phyloP scores from a whole-genome alignment of 2,797 vertebrate genomes.

The Parauchenoglanis ngamensis region DNA sequence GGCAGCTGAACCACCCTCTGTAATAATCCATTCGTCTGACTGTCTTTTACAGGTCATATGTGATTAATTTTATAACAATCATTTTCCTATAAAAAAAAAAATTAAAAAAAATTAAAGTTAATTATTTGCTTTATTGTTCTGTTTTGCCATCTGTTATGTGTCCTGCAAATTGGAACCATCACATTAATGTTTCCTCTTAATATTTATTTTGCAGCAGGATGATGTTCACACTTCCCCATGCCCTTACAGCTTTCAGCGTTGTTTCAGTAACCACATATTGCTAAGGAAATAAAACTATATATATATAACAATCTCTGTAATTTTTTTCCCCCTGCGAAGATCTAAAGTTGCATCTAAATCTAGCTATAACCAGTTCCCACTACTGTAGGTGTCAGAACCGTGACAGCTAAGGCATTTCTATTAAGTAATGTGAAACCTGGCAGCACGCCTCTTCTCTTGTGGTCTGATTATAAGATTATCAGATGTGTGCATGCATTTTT shows the following conservation, averaged over 20 bases:
- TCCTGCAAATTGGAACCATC: background rate
- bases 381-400: background rate
- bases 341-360: background rate
- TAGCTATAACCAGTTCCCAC: background rate
- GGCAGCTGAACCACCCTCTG: background rate
- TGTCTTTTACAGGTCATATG: background rate
- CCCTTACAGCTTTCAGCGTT: background rate
- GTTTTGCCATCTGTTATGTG: background rate
- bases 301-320: background rate
- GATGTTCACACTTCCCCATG: background rate
- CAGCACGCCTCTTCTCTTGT: background rate
- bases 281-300: background rate
- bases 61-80: background rate
- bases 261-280: conserved; percentile 1
- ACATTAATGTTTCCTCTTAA: conserved; percentile 6
- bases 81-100: too few relatives aligned
- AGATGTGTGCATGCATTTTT: background rate
- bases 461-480: background rate
- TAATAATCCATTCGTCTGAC: background rate
- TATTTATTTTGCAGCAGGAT: background rate
- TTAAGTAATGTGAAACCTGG: background rate
- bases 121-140: background rate
- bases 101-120: too few relatives aligned
- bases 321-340: background rate
- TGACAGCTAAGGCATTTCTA: background rate